A percentile compares a stretch with the other conserved stretches of the same genome.
phyloP scores from a whole-genome alignment of 35 echinoderm and acorn worm genomes.

The Ptychodera flava region DNA sequence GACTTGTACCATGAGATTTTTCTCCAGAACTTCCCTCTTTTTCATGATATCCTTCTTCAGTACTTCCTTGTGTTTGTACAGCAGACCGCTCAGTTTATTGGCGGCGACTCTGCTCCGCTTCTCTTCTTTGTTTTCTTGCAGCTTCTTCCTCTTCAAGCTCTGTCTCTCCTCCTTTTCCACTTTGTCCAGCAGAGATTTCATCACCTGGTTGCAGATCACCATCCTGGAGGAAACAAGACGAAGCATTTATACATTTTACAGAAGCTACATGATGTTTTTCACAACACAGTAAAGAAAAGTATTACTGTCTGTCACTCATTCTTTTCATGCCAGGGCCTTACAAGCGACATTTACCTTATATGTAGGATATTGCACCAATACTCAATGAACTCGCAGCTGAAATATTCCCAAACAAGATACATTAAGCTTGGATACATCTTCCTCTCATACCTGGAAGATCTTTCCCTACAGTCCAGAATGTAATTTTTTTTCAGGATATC shows the following conservation, averaged over 20 bases:
- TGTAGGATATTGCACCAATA: no score
- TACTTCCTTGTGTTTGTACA: conserved; percentile 58
- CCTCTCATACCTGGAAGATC: no score
- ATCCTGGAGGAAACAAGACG: conserved; percentile 21
- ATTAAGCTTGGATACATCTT: no score
- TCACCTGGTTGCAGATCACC: conserved; percentile 49
- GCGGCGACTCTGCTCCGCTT: conserved; percentile 39
- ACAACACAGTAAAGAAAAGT: background rate
- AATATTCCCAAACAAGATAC: no score
- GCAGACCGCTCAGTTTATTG: conserved; percentile 29
- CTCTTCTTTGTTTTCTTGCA: conserved; percentile 43
- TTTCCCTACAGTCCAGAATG: no score
- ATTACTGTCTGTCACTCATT: background rate
- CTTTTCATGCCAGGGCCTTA: no score
- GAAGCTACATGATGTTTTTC: background rate
- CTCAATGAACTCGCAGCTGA: no score
- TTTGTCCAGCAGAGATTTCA: conserved; percentile 84
- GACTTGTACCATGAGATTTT: conserved; percentile 55
- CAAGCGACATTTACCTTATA: no score
- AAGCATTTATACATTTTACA: background rate
- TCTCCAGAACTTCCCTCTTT: conserved; percentile 64
- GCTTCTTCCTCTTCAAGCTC: conserved; percentile 57
- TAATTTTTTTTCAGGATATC: no score
- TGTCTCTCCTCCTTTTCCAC: conserved; percentile 72
- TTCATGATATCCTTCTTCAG: conserved; percentile 70